These are phyloP conservation scores for Uloborus diversus DNA, from an alignment of 1,140 invertebrate species.

Conservation along the genomic window DNA sequence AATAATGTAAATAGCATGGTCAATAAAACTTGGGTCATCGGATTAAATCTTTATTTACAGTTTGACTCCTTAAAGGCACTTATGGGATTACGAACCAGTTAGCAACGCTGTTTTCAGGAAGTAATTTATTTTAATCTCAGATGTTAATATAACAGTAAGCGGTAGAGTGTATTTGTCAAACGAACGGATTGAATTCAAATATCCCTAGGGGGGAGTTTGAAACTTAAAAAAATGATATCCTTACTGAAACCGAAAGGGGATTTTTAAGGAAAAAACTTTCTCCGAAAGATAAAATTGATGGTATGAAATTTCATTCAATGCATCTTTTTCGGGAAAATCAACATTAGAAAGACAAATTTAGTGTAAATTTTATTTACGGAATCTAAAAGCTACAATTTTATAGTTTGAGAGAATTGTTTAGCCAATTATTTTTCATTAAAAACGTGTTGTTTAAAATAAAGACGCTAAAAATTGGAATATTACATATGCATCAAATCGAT, in stretches of 20 bases:
- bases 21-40: slow-evolving; percentile 30
- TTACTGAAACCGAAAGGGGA: not conserved
- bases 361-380: not conserved
- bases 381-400: not conserved
- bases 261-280: not conserved
- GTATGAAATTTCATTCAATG: not conserved
- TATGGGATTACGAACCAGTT: slow-evolving; percentile 37
- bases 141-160: too few relatives aligned
- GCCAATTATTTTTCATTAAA: too few relatives aligned
- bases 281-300: not conserved
- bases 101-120: slow-evolving; percentile 2
- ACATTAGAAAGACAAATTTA: too few relatives aligned
- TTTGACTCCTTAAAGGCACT: slow-evolving; percentile 31
- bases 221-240: slow-evolving; percentile 14
- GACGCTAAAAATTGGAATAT: too few relatives aligned
- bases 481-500: too few relatives aligned
- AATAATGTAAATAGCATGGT: slow-evolving; percentile 22
- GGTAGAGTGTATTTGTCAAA: slow-evolving; percentile 31
- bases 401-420: not conserved
- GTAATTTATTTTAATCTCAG: slow-evolving; percentile 44
- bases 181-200: not conserved
- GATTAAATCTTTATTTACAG: slow-evolving; percentile 47
- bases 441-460: too few relatives aligned
- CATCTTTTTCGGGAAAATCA: not conserved
- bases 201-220: not conserved